Percentiles rank a stretch among this genome's conserved stretches.
phyloP scores from a whole-genome alignment of 2,888 invertebrate genomes.

The Tricholauxania praeusta region DNA sequence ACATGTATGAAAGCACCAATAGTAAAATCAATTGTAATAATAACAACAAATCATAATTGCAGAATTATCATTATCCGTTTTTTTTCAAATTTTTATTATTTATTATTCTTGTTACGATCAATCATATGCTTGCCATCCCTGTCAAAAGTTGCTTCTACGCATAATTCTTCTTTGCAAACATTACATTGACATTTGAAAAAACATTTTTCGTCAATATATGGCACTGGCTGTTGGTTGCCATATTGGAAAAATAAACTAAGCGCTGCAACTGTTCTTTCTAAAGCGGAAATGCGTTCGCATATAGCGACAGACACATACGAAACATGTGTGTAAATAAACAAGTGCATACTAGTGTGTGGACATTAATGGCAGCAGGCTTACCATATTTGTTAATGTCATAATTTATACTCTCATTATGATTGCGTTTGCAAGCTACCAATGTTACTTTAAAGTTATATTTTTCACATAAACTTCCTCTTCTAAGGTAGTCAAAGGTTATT shows the following conservation, averaged over 20 bases:
- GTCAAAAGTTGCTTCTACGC: not conserved
- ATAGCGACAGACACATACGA: not conserved
- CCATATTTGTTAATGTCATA: not conserved
- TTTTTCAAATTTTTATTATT: not conserved
- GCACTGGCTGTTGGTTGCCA: too few relatives aligned
- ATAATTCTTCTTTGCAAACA: not conserved
- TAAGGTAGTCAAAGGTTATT: too few relatives aligned
- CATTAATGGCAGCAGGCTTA: slow-evolving; percentile 1
- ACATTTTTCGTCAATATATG: slow-evolving; percentile 6
- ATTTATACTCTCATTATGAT: slow-evolving; percentile 2
- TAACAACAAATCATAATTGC: slow-evolving; percentile 54
- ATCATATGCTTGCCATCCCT: not conserved
- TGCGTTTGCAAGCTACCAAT: not conserved
- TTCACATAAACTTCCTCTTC: too few relatives aligned
- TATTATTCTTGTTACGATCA: slow-evolving; percentile 3
- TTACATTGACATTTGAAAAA: slow-evolving; percentile 7
- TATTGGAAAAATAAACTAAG: slow-evolving; percentile 7
- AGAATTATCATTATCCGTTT: slow-evolving; percentile 49
- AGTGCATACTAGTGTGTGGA: not conserved
- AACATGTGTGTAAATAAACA: not conserved
- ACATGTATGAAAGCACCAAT: slow-evolving; percentile 52
- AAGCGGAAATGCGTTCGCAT: slow-evolving; percentile 23
- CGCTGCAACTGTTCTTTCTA: slow-evolving; percentile 4
- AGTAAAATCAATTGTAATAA: slow-evolving; percentile 26
- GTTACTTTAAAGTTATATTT: too few relatives aligned